phyloP scores from a whole-genome alignment of 2,888 invertebrate species.

The Cordilura impudica region DNA sequence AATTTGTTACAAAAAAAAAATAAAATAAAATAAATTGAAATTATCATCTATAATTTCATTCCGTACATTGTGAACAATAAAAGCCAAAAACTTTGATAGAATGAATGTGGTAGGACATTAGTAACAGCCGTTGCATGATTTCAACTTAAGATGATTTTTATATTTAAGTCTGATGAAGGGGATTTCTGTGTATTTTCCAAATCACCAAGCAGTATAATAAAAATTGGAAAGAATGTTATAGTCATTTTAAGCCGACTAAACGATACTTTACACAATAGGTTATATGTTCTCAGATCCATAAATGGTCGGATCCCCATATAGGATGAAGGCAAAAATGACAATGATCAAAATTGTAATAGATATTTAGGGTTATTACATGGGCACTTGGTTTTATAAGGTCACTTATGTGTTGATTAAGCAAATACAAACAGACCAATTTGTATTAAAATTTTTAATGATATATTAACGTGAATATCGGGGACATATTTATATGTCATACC shows the following conservation, averaged over 20 bases:
- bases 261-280: too few relatives aligned
- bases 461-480: too few relatives aligned
- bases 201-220: constrained; percentile 45
- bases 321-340: constrained; percentile 17
- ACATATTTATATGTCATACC: too few relatives aligned
- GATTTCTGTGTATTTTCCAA: constrained; percentile 42
- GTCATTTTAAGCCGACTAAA: too few relatives aligned
- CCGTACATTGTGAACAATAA: constrained; percentile 31
- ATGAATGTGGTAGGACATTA: constrained; percentile 41
- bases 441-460: too few relatives aligned
- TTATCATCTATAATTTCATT: constrained; percentile 52
- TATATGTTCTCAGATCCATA: too few relatives aligned
- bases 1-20: constrained; percentile 9
- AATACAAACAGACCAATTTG: too few relatives aligned
- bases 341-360: not conserved
- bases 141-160: constrained; percentile 38
- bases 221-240: constrained; percentile 34
- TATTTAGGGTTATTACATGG: too few relatives aligned
- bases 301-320: too few relatives aligned
- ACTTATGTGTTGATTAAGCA: too few relatives aligned
- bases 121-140: constrained; percentile 45
- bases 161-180: constrained; percentile 49
- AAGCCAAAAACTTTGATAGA: constrained; percentile 32
- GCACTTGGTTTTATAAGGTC: too few relatives aligned
- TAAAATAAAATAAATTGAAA: constrained; percentile 35